These are phyloP conservation scores for Triplophysa tibetana DNA, from an alignment of 2,113 vertebrate species.

Conservation along the genomic window DNA sequence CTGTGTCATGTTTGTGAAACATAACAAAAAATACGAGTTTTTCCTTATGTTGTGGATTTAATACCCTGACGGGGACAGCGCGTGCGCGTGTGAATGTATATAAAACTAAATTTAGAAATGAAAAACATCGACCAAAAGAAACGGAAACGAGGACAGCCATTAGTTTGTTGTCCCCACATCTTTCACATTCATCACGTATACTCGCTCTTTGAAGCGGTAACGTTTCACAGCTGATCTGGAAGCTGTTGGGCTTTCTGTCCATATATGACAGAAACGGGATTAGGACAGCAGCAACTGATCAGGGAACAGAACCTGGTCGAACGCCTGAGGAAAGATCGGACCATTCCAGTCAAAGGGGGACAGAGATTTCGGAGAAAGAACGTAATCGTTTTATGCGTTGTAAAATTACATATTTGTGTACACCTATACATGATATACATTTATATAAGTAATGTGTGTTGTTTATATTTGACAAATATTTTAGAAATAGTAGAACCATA, in stretches of 20 bases:
- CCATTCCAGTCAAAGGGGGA: not conserved
- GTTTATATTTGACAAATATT: not conserved
- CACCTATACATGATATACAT: too few relatives aligned
- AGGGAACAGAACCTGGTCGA: not conserved
- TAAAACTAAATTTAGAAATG: not conserved
- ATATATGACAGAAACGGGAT: not conserved
- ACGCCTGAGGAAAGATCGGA: not conserved
- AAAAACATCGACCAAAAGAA: not conserved
- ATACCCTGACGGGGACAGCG: not conserved
- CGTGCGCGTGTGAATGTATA: not conserved
- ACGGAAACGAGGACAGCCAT: not conserved
- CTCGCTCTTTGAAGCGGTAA: not conserved
- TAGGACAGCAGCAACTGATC: not conserved
- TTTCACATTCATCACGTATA: constrained; percentile 27
- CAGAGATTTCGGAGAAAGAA: not conserved
- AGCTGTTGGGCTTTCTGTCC: not conserved
- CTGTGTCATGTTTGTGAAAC: not conserved
- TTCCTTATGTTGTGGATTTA: not conserved
- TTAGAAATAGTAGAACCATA: not conserved
- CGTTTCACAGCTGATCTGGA: constrained; percentile 4
- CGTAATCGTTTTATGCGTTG: not conserved
- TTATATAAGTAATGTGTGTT: not conserved
- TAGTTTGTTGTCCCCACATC: constrained; percentile 31
- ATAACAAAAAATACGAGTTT: not conserved
- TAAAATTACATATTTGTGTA: not conserved